phyloP scores from a whole-genome alignment of 2,888 invertebrate species.

The Artemia sinica region DNA sequence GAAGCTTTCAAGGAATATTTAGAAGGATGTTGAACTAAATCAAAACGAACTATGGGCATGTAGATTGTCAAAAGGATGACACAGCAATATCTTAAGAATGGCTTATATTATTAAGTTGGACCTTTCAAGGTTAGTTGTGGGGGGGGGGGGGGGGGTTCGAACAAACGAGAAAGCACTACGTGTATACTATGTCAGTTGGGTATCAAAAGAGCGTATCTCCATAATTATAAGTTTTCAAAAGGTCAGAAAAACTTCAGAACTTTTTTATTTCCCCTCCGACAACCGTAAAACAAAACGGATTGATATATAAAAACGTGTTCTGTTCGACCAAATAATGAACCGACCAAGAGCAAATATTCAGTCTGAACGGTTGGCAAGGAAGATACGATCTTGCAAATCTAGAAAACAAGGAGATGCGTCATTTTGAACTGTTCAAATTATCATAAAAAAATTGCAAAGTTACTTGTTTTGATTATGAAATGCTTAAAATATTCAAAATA shows the following conservation, averaged over 20 bases:
- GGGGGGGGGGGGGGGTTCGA: no score
- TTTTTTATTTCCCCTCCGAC: background rate
- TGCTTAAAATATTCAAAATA: background rate
- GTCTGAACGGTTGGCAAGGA: background rate
- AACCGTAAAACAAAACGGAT: background rate
- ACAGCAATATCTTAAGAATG: no score
- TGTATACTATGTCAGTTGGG: background rate
- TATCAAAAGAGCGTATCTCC: background rate
- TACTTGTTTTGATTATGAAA: background rate
- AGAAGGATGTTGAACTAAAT: no score
- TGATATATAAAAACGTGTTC: no score
- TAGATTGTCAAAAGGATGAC: no score
- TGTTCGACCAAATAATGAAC: no score
- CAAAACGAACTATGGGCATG: no score
- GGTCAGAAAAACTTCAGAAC: background rate
- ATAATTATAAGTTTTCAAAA: background rate
- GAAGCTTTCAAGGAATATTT: no score
- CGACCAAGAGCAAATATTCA: no score
- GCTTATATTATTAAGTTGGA: no score
- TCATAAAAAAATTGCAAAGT: constrained; percentile 1
- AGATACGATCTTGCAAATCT: background rate
- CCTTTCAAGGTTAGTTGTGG: no score
- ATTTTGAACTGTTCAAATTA: background rate
- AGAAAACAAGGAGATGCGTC: background rate
- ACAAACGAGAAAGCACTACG: no score